Evolutionary conservation across 2,888 invertebrate genomes (phyloP), one percentile per base, ranked within the genome.

Genomic region (Hyalella azteca): DNA sequence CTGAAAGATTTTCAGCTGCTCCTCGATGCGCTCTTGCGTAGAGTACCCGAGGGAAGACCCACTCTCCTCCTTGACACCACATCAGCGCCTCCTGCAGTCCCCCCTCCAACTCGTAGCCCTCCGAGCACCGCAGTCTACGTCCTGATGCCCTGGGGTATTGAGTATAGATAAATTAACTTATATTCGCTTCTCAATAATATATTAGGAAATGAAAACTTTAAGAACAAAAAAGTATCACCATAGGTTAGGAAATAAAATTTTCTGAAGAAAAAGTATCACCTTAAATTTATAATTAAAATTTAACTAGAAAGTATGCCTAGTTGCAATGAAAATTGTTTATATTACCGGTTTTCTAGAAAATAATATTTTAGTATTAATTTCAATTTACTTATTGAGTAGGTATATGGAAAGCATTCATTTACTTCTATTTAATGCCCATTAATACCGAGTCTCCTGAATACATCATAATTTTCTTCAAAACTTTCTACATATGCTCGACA

Each of bases 21-120:
- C 36, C 39, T 36, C 9, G 66, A 0, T 32, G 66, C n/a, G 4
- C 7, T 22, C 66, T 19, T 2, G 32, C 19, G 19, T 66, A 66
- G 29, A 66, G 66, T 2, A 36, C 66, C 36, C 36, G 22, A 4
- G 66, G 66, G 66, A 29, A 66, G n/a, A 66, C 66, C 66, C 66
- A 66, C 66, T 36, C 36, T 13, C 66, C 66, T 1, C 13, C 66
- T 36, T 66, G 66, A 36, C 66, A 66, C 66, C 66, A 66, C 1
- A 66, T 36, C 19, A 66, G 2, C 19, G 66, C 66, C 19, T 66
- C 66, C 2, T 4, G 13, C 19, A 66, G 29, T 32, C 66, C 66
- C 4, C 66, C 66, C 3, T n/a, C 36, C 26, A 66, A 36, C 66
- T 66, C 15, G 19, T 66, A 66, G 0, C 66, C 66, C 19, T 32